Percentiles rank a stretch among this genome's conserved stretches.
Conservation (phyloP, 2,797 vertebrate genomes). For the Mormyrus proboscirostris region DNA sequence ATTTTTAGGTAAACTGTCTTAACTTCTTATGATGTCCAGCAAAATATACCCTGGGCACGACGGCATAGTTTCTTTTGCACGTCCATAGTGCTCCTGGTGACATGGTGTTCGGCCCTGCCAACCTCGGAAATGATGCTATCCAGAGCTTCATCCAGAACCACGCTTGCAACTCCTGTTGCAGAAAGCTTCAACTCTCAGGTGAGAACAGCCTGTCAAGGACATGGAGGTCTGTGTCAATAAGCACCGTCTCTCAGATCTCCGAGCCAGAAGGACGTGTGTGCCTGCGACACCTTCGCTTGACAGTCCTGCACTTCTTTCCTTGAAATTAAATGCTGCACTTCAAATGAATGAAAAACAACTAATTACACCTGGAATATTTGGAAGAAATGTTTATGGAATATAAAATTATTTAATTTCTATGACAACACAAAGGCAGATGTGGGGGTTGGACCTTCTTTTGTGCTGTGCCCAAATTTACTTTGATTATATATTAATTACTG, state of each 20-base stretch:
- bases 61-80: not conserved
- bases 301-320: slow-evolving; percentile 30
- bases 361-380: slow-evolving; percentile 52
- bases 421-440: slow-evolving; percentile 59
- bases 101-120: slow-evolving; percentile 88
- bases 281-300: not conserved
- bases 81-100: slow-evolving; percentile 44
- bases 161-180: slow-evolving; percentile 78
- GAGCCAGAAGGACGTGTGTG: slow-evolving; percentile 6
- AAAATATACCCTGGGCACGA: not conserved
- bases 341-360: slow-evolving; percentile 56
- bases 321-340: slow-evolving; percentile 53
- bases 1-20: not conserved
- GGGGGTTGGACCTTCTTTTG: slow-evolving; percentile 63
- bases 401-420: slow-evolving; percentile 52
- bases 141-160: slow-evolving; percentile 83
- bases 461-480: slow-evolving; percentile 61
- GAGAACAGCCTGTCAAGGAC: slow-evolving; percentile 33
- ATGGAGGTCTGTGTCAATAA: not conserved
- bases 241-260: not conserved
- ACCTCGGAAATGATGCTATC: slow-evolving; percentile 80
- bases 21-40: not conserved
- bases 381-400: slow-evolving; percentile 39
- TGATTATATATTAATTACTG: slow-evolving; percentile 79
- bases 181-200: slow-evolving; percentile 78